Conservation (phyloP, 2,113 vertebrate species). For the Myocastor coypus region DNA sequence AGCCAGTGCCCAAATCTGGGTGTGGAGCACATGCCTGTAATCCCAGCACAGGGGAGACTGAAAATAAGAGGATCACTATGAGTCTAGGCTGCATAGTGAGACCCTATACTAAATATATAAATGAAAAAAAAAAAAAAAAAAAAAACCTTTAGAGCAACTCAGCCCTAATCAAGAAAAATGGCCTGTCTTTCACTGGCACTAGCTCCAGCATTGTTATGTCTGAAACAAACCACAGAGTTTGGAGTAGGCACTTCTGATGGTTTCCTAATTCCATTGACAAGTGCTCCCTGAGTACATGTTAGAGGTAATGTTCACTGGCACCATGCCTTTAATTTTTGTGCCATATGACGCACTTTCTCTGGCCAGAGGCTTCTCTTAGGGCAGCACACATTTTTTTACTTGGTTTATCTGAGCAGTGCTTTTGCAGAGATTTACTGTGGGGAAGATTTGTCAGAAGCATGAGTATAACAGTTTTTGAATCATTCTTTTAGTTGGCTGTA, state of each 20-base stretch:
- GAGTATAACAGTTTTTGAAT: constrained; percentile 31
- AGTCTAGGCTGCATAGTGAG: too few species aligned
- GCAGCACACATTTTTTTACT: constrained; percentile 75
- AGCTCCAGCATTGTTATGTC: neutral
- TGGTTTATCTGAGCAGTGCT: constrained; percentile 57
- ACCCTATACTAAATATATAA: too few species aligned
- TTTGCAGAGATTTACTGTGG: neutral
- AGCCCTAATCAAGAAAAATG: neutral
- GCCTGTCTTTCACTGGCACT: neutral
- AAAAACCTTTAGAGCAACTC: neutral
- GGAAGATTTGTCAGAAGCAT: constrained; percentile 24
- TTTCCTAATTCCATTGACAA: constrained; percentile 13
- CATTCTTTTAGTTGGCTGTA: constrained; percentile 51
- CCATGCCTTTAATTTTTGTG: constrained; percentile 70
- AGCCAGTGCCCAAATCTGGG: too few species aligned
- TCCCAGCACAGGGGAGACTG: too few species aligned
- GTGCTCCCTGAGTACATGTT: constrained; percentile 10
- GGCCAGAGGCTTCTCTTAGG: constrained; percentile 59
- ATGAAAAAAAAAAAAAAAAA: neutral
- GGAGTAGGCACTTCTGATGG: neutral
- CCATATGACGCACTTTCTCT: constrained; percentile 58
- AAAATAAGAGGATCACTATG: too few species aligned
- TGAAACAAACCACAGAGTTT: neutral
- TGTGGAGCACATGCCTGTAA: too few species aligned
- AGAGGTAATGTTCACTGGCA: neutral